Evolutionary conservation across 2,113 vertebrate species (phyloP).

Genomic region (Ammodramus savannarum): DNA sequence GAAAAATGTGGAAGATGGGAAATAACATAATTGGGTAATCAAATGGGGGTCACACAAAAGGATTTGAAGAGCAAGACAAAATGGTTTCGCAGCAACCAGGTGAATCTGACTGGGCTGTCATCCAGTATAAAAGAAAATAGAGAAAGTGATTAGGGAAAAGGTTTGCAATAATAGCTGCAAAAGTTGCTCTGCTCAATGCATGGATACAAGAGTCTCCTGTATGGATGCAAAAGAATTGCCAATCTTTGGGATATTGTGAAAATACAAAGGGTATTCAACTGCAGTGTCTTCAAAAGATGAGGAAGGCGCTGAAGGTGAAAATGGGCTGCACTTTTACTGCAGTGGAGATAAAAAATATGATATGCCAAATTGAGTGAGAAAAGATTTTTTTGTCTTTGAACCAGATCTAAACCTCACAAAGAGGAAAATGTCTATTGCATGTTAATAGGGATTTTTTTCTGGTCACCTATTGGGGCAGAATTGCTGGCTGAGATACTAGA

Average conservation of each 20-base stretch:
- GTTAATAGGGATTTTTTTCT: background rate
- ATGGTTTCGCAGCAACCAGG: background rate
- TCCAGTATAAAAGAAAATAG: background rate
- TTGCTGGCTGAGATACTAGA: background rate
- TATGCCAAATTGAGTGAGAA: background rate
- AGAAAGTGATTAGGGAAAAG: background rate
- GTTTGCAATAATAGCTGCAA: background rate
- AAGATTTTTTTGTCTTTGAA: background rate
- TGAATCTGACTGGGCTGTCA: background rate
- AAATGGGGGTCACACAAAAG: background rate
- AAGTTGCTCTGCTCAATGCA: background rate
- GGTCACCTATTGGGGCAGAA: background rate
- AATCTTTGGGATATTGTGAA: background rate
- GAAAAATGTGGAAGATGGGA: background rate
- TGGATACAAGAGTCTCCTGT: background rate
- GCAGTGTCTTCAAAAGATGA: background rate
- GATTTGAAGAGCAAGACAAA: background rate
- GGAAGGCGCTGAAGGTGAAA: background rate
- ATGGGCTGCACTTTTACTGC: background rate
- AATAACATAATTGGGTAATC: background rate
- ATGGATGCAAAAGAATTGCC: background rate
- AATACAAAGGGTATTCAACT: background rate
- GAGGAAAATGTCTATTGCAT: background rate
- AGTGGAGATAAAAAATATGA: background rate
- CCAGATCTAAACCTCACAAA: background rate